Conservation (phyloP, 2,113 vertebrate genomes). For the Pelecanus crispus region DNA sequence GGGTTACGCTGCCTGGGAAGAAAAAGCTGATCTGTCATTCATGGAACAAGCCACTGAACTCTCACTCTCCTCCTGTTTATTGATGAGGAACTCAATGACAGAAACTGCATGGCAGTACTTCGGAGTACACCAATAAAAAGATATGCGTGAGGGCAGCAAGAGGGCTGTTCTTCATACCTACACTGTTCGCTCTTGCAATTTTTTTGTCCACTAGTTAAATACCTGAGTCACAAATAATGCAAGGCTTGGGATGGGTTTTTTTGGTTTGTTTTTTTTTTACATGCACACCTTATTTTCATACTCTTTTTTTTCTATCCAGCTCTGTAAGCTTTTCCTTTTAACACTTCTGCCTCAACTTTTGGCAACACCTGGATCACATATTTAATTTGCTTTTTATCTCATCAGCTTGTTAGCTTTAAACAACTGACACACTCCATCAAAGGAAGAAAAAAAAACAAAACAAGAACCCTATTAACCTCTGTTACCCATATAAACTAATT, state of each 20-base stretch:
- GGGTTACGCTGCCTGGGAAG: background rate
- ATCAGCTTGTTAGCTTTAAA: slow-evolving; percentile 61
- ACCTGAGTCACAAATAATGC: background rate
- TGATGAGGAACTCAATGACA: background rate
- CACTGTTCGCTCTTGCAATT: background rate
- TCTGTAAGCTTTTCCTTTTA: slow-evolving; percentile 4
- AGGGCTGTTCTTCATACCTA: background rate
- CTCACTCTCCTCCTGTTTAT: background rate
- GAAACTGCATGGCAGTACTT: background rate
- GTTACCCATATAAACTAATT: slow-evolving; percentile 46
- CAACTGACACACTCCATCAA: slow-evolving; percentile 45
- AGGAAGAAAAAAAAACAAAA: slow-evolving; percentile 42
- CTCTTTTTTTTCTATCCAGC: background rate
- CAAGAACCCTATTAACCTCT: slow-evolving; percentile 61
- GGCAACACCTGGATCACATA: slow-evolving; percentile 49
- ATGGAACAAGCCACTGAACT: background rate
- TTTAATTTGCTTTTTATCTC: slow-evolving; percentile 61
- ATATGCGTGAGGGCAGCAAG: background rate
- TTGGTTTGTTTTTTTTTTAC: background rate
- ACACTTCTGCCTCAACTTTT: slow-evolving; percentile 24
- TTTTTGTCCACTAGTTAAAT: background rate
- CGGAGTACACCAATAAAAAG: background rate
- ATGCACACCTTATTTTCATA: background rate
- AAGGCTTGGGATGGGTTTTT: background rate
- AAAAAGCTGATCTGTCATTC: background rate